Conservation (phyloP, 2,797 vertebrate species). For the Phoebastria nigripes region DNA sequence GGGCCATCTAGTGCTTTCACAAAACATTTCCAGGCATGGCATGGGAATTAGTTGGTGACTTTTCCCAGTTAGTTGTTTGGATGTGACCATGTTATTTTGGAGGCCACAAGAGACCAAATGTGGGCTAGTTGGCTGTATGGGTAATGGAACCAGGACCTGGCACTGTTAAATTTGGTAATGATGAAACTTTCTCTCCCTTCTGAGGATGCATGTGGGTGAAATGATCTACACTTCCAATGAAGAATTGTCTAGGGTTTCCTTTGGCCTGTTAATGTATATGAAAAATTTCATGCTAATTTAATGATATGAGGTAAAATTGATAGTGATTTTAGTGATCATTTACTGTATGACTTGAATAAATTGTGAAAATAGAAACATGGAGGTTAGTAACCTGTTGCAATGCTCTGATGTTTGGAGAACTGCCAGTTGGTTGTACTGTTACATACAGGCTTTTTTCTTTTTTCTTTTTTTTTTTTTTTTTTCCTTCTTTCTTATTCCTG, state of each 20-base stretch:
- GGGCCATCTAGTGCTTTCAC: background rate
- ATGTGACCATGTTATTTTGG: background rate
- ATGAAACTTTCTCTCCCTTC: background rate
- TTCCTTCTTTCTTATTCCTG: background rate
- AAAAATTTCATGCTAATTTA: background rate
- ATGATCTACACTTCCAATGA: background rate
- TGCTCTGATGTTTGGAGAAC: background rate
- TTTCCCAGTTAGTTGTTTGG: background rate
- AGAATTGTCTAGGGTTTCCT: background rate
- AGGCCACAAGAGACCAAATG: background rate
- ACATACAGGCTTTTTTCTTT: background rate
- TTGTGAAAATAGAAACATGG: background rate
- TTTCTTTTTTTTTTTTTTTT: fast-evolving
- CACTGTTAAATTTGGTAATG: background rate
- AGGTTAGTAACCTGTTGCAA: background rate
- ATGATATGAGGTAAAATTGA: background rate
- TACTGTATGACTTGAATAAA: background rate
- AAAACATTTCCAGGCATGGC: background rate
- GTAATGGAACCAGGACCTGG: background rate
- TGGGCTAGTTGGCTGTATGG: background rate
- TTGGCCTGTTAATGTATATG: background rate
- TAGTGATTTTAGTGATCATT: background rate
- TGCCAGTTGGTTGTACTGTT: background rate
- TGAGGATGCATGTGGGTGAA: background rate
- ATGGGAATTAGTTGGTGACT: background rate